Evolutionary conservation across 2,797 vertebrate genomes (phyloP), one percentile per base, ranked within the genome.

Genomic region (Helicolenus hilgendorfi): DNA sequence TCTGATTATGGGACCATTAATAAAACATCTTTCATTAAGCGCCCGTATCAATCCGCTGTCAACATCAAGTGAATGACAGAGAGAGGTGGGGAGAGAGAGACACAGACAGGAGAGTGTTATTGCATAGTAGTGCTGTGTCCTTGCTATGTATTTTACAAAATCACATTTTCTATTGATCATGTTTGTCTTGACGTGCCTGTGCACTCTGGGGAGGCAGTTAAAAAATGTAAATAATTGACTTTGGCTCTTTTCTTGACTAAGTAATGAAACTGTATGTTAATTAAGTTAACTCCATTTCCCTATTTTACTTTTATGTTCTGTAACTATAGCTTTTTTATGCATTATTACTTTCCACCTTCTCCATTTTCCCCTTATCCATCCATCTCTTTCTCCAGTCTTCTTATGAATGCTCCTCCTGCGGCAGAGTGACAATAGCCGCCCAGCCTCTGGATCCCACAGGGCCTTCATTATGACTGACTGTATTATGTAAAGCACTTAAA

Each of bases 401-500:
- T 85, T 82, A 85, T 89, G 81, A 91, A 90, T 85, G 82, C 77
- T 85, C 74, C 83, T 86, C 56, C 81, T 86, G 84, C 78, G 13
- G 91, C 84, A 81, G 79, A 93, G 89, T 95, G 95, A 95, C 94
- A 95, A 94, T 93, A 94, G 95, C 85, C 58, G 72, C 87, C 89
- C 84, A 79, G 89, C 79, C 83, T 92, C 79, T 90, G 74, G 69
- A 80, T 95, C 94, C 94, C 93, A 90, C 77, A 82, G 94, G 93
- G 91, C 77, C 88, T 94, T 95, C 94, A 94, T 96, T 94, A 96
- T 95, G 94, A 94, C 89, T 91, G 89, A 94, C 94, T 95, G 91
- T 94, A 95, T 95, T 95, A 96, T 96, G 96, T 95, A 94, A 95
- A 96, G 94, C 92, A 97, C 94, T 95, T 96, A 96, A 96, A 96